These are phyloP conservation scores for Nebria salina DNA, from an alignment of 2,888 invertebrate species.

Conservation along the genomic window DNA sequence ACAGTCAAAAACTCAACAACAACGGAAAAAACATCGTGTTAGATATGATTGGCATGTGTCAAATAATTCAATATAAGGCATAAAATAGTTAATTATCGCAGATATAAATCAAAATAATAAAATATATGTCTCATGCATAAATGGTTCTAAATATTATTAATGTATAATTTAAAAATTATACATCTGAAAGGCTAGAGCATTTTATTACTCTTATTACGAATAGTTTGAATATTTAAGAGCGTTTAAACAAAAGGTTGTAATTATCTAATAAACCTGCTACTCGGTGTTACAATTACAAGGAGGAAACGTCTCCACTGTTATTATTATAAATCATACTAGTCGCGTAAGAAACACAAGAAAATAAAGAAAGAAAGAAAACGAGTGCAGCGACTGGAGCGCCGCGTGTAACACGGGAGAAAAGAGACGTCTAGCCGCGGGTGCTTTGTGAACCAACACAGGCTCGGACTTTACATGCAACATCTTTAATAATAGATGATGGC, in stretches of 20 bases:
- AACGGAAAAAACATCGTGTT: neutral
- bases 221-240: constrained; percentile 5
- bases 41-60: neutral
- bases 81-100: no score
- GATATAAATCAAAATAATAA: no score
- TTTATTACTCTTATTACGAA: neutral
- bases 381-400: constrained; percentile 29
- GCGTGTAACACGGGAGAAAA: constrained; percentile 27
- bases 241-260: constrained; percentile 9
- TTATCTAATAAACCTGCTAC: constrained; percentile 32
- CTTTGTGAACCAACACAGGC: neutral
- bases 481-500: no score
- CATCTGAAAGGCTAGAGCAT: neutral
- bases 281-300: constrained; percentile 31
- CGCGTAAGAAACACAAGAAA: constrained; percentile 5
- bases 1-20: neutral
- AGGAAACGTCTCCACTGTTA: constrained; percentile 22
- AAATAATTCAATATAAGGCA: neutral
- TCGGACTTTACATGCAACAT: neutral
- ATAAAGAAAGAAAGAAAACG: neutral
- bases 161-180: neutral
- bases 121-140: no score
- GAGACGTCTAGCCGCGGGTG: neutral
- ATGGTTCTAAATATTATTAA: neutral
- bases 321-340: constrained; percentile 40